Evolutionary conservation across 2,888 invertebrate genomes (phyloP).

Genomic region (Parnassius orleans): DNA sequence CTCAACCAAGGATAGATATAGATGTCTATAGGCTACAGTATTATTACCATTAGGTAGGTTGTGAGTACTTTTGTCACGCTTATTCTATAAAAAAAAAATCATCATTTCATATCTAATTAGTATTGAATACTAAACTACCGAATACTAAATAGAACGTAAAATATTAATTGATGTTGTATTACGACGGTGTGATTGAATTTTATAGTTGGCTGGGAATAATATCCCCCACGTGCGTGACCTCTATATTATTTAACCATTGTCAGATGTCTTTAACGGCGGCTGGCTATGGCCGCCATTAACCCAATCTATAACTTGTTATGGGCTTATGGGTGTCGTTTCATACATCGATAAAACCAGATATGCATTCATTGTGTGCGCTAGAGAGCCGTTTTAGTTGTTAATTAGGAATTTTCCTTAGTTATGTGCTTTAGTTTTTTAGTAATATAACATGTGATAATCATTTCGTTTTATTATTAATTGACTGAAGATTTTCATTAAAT

Average conservation of each 20-base stretch:
- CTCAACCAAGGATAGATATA: too few species aligned
- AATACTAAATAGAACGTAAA: constrained; percentile 2
- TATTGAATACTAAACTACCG: not conserved
- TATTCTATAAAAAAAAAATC: too few species aligned
- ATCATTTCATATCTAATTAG: not conserved
- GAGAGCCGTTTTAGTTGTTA: not conserved
- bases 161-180: constrained; percentile 10
- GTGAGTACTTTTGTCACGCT: too few species aligned
- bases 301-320: constrained; percentile 12
- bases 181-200: constrained; percentile 26
- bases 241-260: constrained; percentile 35
- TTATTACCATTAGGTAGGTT: too few species aligned
- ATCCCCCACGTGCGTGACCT: constrained; percentile 34
- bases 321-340: constrained; percentile 2
- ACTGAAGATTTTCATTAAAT: too few species aligned
- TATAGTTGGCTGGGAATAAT: constrained; percentile 19
- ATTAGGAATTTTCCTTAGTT: not conserved
- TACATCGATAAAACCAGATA: constrained; percentile 5
- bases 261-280: constrained; percentile 37
- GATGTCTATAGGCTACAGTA: too few species aligned
- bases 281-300: constrained; percentile 11
- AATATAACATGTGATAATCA: too few species aligned
- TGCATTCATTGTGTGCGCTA: not conserved
- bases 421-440: not conserved
- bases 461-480: too few species aligned